phyloP scores from a whole-genome alignment of 92 coral and sea anemone species.

The Epizoanthus rinbou region DNA sequence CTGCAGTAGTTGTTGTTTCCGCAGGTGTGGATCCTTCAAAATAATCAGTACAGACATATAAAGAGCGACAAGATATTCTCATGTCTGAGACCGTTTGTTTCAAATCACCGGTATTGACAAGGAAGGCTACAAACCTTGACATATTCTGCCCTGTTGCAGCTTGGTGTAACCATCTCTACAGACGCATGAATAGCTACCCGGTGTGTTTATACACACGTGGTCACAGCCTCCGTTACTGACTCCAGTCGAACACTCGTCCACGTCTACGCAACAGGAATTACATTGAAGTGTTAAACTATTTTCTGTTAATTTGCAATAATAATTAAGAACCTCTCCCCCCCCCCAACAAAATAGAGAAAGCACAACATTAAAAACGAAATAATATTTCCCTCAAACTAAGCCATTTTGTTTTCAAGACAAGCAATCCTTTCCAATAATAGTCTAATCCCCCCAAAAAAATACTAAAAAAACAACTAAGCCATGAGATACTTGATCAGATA shows the following conservation, averaged over 20 bases:
- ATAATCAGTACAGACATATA: background rate
- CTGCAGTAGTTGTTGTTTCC: background rate
- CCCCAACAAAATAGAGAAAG: background rate
- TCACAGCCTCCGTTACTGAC: constrained; percentile 55
- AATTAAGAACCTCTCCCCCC: background rate
- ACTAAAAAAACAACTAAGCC: too few relatives aligned
- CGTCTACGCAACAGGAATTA: constrained; percentile 27
- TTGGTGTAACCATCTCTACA: constrained; percentile 56
- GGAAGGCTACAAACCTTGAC: constrained; percentile 22
- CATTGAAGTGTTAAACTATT: background rate
- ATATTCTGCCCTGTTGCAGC: constrained; percentile 32
- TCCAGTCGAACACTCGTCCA: constrained; percentile 46
- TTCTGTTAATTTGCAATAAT: too few relatives aligned
- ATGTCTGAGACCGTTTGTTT: too few relatives aligned
- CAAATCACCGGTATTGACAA: background rate
- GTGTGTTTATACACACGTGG: constrained; percentile 57
- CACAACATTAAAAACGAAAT: background rate
- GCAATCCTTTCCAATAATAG: too few relatives aligned
- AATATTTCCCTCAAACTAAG: background rate
- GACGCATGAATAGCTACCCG: constrained; percentile 46
- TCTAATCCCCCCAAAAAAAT: too few relatives aligned
- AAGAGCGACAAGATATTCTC: too few relatives aligned
- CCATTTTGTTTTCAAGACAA: background rate
- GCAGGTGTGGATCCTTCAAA: background rate
- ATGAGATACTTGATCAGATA: too few relatives aligned